Evolutionary conservation across 1,140 invertebrate genomes (phyloP).

Genomic region (Neodiprion pinetum): DNA sequence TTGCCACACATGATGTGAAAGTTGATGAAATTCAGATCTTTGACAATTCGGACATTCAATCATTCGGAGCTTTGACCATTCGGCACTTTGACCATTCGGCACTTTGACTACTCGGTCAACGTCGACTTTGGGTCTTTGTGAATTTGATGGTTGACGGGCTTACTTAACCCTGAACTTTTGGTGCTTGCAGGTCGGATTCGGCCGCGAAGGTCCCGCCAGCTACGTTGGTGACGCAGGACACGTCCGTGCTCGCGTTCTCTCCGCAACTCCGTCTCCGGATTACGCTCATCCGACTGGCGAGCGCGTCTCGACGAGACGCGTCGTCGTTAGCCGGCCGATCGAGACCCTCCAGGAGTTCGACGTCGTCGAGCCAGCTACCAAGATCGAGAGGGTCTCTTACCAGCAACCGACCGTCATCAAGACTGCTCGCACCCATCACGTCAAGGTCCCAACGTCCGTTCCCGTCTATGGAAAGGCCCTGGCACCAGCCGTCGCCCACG

Average conservation of each 20-base stretch:
- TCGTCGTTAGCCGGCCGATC: constrained; percentile 69
- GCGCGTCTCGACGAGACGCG: constrained; percentile 67
- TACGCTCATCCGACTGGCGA: constrained; percentile 61
- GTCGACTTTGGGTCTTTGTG: too few species aligned
- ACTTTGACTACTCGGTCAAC: neutral
- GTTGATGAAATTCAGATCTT: too few species aligned
- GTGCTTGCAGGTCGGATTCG: constrained; percentile 51
- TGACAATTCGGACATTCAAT: too few species aligned
- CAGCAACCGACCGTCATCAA: constrained; percentile 62
- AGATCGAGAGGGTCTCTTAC: constrained; percentile 58
- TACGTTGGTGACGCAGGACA: constrained; percentile 51
- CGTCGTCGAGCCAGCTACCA: constrained; percentile 67
- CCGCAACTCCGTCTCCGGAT: constrained; percentile 65
- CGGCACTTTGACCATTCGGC: too few species aligned
- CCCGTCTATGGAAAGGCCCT: constrained; percentile 57
- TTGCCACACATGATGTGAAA: too few species aligned
- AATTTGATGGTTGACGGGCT: neutral
- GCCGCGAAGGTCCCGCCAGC: constrained; percentile 39
- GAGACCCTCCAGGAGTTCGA: constrained; percentile 69
- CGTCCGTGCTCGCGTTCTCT: constrained; percentile 61
- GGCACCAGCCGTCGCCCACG: constrained; percentile 56
- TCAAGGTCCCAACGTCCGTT: constrained; percentile 56
- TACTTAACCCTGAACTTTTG: neutral
- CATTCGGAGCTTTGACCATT: too few species aligned
- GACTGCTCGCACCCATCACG: constrained; percentile 55